Percentiles rank a stretch among this genome's conserved stretches.
These are phyloP conservation scores for Cathartes aura DNA, from an alignment of 2,113 vertebrate genomes.

Conservation along the genomic window DNA sequence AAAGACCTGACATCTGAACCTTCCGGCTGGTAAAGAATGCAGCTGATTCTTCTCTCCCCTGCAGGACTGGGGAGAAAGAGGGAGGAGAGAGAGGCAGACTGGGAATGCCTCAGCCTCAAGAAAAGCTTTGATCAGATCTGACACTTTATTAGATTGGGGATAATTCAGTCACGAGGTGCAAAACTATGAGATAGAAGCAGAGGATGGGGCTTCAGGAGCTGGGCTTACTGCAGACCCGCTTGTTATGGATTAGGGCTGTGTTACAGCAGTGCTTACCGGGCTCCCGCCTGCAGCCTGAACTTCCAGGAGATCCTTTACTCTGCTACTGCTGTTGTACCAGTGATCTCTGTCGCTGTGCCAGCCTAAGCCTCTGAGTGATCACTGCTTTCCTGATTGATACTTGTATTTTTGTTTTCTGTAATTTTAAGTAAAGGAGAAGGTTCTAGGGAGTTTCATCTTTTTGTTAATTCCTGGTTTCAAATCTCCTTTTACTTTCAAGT, in stretches of 20 bases:
- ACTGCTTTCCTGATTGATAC: neutral
- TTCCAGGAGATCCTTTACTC: neutral
- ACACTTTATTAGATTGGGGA: neutral
- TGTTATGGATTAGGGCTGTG: fast-evolving
- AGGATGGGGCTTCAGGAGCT: neutral
- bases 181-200: neutral
- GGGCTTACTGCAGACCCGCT: neutral
- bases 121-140: neutral
- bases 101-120: neutral
- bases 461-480: conserved; percentile 1
- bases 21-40: neutral
- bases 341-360: neutral
- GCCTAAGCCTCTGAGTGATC: neutral
- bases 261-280: neutral
- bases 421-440: neutral
- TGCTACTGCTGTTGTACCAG: neutral
- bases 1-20: neutral
- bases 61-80: neutral
- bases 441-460: neutral
- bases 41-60: neutral
- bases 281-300: neutral
- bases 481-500: conserved; percentile 43
- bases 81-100: neutral
- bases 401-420: neutral
- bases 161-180: neutral